A percentile compares a stretch with the other conserved stretches of the same genome.
Evolutionary conservation across 2,797 vertebrate genomes (phyloP).

Genomic region (Pangasius sanitwongsei): DNA sequence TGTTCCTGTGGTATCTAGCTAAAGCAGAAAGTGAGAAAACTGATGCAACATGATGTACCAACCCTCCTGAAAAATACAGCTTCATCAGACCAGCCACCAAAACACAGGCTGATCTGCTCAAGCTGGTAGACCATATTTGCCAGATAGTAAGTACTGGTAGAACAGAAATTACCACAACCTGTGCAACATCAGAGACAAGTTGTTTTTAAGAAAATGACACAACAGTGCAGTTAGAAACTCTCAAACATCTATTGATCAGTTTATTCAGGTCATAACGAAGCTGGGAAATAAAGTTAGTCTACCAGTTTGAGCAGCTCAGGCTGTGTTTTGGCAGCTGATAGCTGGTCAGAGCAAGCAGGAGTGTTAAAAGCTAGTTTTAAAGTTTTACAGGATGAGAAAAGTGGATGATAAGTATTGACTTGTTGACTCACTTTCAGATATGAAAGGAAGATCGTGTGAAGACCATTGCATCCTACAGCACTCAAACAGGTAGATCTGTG

Average conservation of each 20-base stretch:
- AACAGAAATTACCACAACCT: background rate
- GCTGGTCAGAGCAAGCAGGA: background rate
- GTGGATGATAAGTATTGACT: background rate
- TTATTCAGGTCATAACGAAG: background rate
- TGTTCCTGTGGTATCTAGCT: background rate
- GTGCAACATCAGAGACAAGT: background rate
- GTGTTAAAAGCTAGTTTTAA: background rate
- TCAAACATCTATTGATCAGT: background rate
- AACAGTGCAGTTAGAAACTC: background rate
- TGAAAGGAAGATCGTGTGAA: slow-evolving; percentile 88
- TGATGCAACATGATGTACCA: background rate
- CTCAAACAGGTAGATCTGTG: slow-evolving; percentile 85
- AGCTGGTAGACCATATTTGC: background rate
- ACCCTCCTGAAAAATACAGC: background rate
- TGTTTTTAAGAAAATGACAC: background rate
- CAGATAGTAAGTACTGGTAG: background rate
- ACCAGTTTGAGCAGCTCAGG: background rate
- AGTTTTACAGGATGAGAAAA: background rate
- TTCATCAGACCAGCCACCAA: background rate
- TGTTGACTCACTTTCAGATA: slow-evolving; percentile 71
- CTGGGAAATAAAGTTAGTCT: background rate
- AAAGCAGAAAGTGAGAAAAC: background rate
- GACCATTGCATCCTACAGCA: slow-evolving; percentile 96
- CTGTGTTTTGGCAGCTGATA: background rate
- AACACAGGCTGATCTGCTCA: background rate